Evolutionary conservation across 2,888 invertebrate species (phyloP), one percentile per base, ranked within the genome.

Genomic region (Drosophila setosimentum): DNA sequence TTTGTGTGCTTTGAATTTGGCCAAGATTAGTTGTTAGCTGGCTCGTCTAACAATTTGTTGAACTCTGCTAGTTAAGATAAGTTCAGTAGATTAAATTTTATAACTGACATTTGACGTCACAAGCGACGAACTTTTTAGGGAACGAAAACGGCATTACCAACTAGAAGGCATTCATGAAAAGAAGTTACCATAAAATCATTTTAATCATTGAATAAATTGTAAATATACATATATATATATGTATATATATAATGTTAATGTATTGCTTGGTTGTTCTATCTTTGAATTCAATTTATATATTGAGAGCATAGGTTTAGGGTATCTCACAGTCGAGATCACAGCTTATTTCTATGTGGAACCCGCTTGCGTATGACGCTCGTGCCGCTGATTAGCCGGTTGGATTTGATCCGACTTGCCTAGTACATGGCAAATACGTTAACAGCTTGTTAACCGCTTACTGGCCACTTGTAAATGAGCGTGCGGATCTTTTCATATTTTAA

Each of bases 301-400:
- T 8, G 24, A 4, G 2, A 24, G 3, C 18, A 1, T 24, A 29
- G 33, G 6, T 4, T n/a, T 11, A 63, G 33, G 21, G 64, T 49
- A 70, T 30, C 5, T 32, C 10, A 32, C 4, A 54, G 21, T 42
- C 53, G 8, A 16, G 21, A 16, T 27, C 2, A 1, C 2, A 1
- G 2, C 6, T 11, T 13, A 13, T 30, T 51, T 49, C 6, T 32
- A 18, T 33, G 35, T 16, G 59, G 24, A 45, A 33, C 35, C 49
- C 42, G 29, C 32, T 18, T 21, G 37, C 62, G 60, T 24, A 45
- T 27, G 42, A 11, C 51, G 76, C 87, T 87, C 86, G 86, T 85
- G 84, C 79, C 81, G 73, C 66, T 73, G 84, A 84, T 85, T 68
- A 73, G 64, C 68, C 65, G 63, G 30, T 35, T 64, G 53, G 58